Percentiles rank a stretch among this genome's conserved stretches.
Conservation (phyloP, 2,888 invertebrate genomes). For the Belgica antarctica region DNA sequence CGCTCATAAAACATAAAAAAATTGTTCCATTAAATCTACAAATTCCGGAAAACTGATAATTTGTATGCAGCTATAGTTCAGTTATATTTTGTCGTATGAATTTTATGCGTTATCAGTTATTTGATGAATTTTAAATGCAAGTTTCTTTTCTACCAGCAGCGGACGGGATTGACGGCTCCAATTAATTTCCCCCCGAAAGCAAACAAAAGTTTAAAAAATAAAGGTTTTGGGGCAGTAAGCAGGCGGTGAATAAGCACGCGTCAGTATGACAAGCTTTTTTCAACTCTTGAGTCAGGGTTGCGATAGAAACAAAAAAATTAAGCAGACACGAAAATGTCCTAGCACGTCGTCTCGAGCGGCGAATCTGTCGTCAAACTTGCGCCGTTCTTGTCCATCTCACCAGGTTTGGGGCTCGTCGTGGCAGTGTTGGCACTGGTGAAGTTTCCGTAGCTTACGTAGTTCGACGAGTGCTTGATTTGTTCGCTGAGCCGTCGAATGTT, state of each 20-base stretch:
- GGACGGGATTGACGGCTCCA: too few species aligned
- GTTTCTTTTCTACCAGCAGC: not conserved
- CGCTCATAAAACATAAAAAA: not conserved
- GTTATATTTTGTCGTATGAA: constrained; percentile 6
- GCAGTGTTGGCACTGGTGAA: not conserved
- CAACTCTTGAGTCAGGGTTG: too few species aligned
- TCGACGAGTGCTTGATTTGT: constrained; percentile 48
- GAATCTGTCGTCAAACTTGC: constrained; percentile 31
- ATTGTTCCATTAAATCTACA: not conserved
- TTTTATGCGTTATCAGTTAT: not conserved
- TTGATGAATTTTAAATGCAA: constrained; percentile 13
- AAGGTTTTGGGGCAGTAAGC: not conserved
- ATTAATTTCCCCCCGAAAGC: too few species aligned
- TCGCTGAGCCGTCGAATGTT: constrained; percentile 53
- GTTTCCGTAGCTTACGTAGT: constrained; percentile 34
- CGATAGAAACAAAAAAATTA: constrained; percentile 10
- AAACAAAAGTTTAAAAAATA: not conserved
- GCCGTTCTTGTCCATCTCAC: constrained; percentile 28
- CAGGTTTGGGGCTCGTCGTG: not conserved
- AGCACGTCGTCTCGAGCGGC: constrained; percentile 36
- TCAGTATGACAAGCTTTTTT: too few species aligned
- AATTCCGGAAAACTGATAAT: not conserved
- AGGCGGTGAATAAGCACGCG: not conserved
- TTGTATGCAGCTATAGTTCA: not conserved
- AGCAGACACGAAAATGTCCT: constrained; percentile 1